phyloP scores from a whole-genome alignment of 2,113 vertebrate species.

The Serinus canaria region DNA sequence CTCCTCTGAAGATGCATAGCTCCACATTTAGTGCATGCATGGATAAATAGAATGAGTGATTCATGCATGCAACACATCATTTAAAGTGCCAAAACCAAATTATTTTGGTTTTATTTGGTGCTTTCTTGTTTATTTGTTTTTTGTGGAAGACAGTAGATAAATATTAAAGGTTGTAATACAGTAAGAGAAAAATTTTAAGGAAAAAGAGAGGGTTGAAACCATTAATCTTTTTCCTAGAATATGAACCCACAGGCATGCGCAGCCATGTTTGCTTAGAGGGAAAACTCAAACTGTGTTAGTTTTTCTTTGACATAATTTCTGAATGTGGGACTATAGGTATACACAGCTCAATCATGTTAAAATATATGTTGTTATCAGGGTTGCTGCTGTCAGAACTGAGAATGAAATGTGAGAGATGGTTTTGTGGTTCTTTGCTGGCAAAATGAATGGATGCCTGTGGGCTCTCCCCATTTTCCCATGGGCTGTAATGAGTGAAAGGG shows the following conservation, averaged over 20 bases:
- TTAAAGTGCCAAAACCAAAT: background rate
- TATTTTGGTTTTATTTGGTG: background rate
- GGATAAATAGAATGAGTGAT: background rate
- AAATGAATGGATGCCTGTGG: background rate
- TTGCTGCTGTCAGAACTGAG: background rate
- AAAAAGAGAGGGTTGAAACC: background rate
- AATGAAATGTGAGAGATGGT: background rate
- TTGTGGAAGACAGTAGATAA: background rate
- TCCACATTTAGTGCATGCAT: background rate
- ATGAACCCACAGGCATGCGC: background rate
- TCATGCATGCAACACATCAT: background rate
- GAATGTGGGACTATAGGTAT: background rate
- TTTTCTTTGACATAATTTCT: background rate
- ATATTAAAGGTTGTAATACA: background rate
- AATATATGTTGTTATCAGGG: background rate
- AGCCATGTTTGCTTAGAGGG: background rate
- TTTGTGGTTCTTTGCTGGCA: background rate
- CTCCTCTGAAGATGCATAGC: background rate
- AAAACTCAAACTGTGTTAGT: background rate
- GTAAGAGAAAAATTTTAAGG: background rate
- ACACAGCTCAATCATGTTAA: background rate
- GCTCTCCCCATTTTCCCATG: background rate
- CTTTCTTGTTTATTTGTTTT: background rate
- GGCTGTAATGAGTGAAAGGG: background rate
- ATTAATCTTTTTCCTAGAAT: background rate